Evolutionary conservation across 2,888 invertebrate species (phyloP).

Genomic region (Dasypogon diadema): DNA sequence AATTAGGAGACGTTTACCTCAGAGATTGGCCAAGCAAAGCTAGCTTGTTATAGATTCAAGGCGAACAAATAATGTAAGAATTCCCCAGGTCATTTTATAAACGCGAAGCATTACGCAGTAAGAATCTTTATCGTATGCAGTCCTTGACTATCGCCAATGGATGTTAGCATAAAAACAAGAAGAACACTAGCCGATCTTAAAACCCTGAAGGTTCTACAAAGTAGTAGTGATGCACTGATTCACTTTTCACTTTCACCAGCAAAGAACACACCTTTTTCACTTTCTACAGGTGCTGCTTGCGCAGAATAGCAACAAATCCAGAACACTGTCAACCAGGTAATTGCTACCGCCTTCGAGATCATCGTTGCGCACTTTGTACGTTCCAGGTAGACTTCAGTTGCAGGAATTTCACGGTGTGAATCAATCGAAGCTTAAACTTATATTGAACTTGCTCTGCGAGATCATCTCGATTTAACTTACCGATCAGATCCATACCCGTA

Average conservation of each 20-base stretch:
- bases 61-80: conserved; percentile 6
- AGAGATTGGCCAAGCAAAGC: neutral
- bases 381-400: neutral
- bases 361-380: neutral
- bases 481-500: neutral
- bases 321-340: conserved; percentile 11
- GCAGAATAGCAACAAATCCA: conserved; percentile 17
- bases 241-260: conserved; percentile 18
- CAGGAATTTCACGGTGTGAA: conserved; percentile 8
- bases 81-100: neutral
- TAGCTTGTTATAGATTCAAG: conserved; percentile 13
- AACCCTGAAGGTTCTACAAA: neutral
- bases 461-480: conserved; percentile 24
- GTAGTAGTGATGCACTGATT: neutral
- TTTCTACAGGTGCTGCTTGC: conserved; percentile 37
- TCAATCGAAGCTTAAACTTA: conserved; percentile 29
- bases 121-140: conserved; percentile 7
- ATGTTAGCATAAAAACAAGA: neutral
- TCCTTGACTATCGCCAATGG: neutral
- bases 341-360: neutral
- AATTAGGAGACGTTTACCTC: conserved; percentile 30
- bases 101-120: conserved; percentile 15
- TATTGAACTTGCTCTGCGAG: conserved; percentile 6
- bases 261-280: conserved; percentile 39
- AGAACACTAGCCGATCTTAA: neutral